Evolutionary conservation across 2,888 invertebrate genomes (phyloP).

Genomic region (Drosophila dives): DNA sequence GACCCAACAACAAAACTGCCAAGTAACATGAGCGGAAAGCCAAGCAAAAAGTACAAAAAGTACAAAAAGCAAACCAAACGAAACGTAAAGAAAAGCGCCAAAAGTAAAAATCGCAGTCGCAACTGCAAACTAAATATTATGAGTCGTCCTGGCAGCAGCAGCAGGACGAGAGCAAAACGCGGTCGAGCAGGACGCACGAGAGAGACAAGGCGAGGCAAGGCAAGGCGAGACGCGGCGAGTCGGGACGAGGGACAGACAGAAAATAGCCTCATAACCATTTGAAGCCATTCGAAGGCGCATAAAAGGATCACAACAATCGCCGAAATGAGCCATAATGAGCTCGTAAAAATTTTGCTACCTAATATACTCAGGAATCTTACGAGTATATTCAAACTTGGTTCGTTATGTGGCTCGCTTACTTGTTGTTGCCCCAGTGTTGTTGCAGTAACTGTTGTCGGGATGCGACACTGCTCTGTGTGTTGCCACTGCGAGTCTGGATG

Average conservation of each 20-base stretch:
- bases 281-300: constrained; percentile 85
- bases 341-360: constrained; percentile 86
- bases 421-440: constrained; percentile 9
- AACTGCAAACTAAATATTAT: constrained; percentile 78
- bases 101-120: constrained; percentile 79
- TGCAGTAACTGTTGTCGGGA: constrained; percentile 28
- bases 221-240: not conserved
- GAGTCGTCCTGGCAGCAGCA: constrained; percentile 35
- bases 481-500: constrained; percentile 30
- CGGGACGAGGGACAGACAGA: constrained; percentile 48
- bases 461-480: constrained; percentile 38
- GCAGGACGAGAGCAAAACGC: constrained; percentile 29
- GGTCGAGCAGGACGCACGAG: constrained; percentile 47
- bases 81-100: constrained; percentile 49
- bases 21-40: constrained; percentile 61
- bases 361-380: constrained; percentile 85
- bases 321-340: constrained; percentile 86
- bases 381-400: constrained; percentile 80
- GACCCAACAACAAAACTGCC: constrained; percentile 54
- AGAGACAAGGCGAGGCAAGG: constrained; percentile 38
- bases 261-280: constrained; percentile 84
- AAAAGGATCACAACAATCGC: constrained; percentile 86
- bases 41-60: constrained; percentile 53
- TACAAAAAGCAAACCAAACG: constrained; percentile 39
- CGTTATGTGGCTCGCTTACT: constrained; percentile 71